phyloP scores from a whole-genome alignment of 2,113 vertebrate species.

The human region GRCh38 chr14:81685001-81685500 shows the following conservation, averaged over 20 bases:
- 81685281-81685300: neutral
- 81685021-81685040: neutral
- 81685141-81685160: neutral
- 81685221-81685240: neutral
- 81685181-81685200: neutral
- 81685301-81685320: neutral
- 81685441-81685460: neutral
- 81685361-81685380: neutral
- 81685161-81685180: neutral
- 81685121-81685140: neutral
- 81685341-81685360: neutral
- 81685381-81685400: neutral
- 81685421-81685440: neutral
- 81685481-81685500: neutral
- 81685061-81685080: constrained; percentile 3
- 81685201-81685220: neutral
- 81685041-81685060: neutral
- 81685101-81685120: neutral
- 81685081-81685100: neutral
- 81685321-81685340: neutral
- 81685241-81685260: neutral
- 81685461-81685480: neutral
- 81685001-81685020: neutral
- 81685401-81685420: neutral
- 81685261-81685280: neutral